Conservation (phyloP, 2,888 invertebrate species). For the Diaphora mendica region DNA sequence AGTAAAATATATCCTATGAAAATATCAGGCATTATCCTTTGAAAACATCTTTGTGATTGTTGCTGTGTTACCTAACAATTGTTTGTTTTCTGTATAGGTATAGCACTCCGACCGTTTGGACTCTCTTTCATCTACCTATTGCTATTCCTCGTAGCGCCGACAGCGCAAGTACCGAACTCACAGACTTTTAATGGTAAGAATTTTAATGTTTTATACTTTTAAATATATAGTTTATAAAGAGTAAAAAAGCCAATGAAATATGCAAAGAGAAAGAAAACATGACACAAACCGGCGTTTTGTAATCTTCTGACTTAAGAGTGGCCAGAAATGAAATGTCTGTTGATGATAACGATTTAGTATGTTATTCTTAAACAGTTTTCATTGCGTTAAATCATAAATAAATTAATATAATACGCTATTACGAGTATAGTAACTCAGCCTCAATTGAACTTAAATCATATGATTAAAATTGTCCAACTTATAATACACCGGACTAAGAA, state of each 20-base stretch:
- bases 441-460: not conserved
- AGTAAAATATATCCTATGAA: not conserved
- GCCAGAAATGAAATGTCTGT: no score
- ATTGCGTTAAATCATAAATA: not conserved
- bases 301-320: no score
- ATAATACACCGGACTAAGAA: not conserved
- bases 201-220: not conserved
- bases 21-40: not conserved
- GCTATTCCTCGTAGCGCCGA: constrained; percentile 91
- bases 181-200: constrained; percentile 88
- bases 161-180: constrained; percentile 90
- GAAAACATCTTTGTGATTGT: not conserved
- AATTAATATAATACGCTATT: not conserved
- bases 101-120: constrained; percentile 92
- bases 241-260: no score
- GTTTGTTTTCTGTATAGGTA: constrained; percentile 87
- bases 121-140: constrained; percentile 93
- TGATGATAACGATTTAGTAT: not conserved
- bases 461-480: not conserved
- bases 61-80: not conserved
- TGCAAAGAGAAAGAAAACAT: no score
- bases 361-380: not conserved
- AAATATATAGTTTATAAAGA: not conserved
- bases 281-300: no score
- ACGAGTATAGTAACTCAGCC: not conserved